Percentiles rank a stretch among this genome's conserved stretches.
These are phyloP conservation scores for Opisthocomus hoazin DNA, from an alignment of 2,113 vertebrate species.

Conservation along the genomic window DNA sequence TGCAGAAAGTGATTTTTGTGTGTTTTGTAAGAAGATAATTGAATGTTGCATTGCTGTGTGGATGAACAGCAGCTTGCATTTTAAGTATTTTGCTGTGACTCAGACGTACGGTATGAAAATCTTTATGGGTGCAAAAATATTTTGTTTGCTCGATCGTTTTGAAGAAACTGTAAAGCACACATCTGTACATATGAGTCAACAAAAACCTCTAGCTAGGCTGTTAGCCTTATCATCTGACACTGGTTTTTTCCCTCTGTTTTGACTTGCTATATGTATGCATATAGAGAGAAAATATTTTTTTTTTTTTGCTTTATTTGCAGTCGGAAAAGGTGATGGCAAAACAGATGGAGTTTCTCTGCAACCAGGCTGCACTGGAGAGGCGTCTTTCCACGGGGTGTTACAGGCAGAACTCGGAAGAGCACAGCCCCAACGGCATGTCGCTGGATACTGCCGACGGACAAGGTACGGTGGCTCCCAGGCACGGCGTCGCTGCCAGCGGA, in stretches of 20 bases:
- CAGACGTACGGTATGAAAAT: constrained; percentile 36
- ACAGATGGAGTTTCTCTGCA: constrained; percentile 93
- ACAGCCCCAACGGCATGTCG: constrained; percentile 78
- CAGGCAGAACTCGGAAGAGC: constrained; percentile 80
- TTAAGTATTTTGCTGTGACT: constrained; percentile 37
- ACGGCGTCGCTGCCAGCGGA: neutral
- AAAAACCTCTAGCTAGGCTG: constrained; percentile 39
- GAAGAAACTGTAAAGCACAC: constrained; percentile 50
- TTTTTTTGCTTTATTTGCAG: constrained; percentile 72
- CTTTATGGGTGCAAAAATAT: constrained; percentile 63
- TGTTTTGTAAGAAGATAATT: neutral
- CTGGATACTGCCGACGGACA: constrained; percentile 75
- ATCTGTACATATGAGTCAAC: constrained; percentile 64
- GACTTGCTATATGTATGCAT: neutral
- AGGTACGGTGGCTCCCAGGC: constrained; percentile 67
- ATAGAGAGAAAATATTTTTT: neutral
- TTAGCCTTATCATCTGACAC: constrained; percentile 33
- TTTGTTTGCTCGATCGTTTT: constrained; percentile 58
- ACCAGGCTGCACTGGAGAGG: constrained; percentile 86
- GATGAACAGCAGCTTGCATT: neutral
- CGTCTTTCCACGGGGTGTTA: constrained; percentile 80
- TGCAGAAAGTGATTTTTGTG: neutral
- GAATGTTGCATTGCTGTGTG: neutral
- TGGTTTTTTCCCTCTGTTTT: constrained; percentile 37
- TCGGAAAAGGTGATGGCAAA: constrained; percentile 88